Evolutionary conservation across 2,888 invertebrate species (phyloP).

Genomic region (Microplitis manilae): DNA sequence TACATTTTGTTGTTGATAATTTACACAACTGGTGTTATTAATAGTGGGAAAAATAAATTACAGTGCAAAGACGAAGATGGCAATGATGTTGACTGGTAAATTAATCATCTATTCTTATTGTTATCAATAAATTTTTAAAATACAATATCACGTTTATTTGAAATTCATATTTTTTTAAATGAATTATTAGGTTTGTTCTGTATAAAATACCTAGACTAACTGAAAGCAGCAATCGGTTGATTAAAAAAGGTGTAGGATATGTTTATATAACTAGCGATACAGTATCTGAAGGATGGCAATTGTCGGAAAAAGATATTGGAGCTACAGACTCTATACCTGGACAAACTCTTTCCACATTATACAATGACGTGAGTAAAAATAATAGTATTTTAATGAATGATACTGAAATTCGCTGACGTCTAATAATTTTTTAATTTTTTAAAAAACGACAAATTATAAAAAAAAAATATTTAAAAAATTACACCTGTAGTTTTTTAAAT

Average conservation of each 20-base stretch:
- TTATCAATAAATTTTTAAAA: background rate
- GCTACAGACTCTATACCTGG: conserved; percentile 79
- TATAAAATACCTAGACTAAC: conserved; percentile 85
- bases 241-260: conserved; percentile 79
- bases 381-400: background rate
- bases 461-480: too few relatives aligned
- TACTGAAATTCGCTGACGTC: too few relatives aligned
- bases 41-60: conserved; percentile 33
- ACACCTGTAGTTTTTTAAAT: too few relatives aligned
- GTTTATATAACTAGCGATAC: conserved; percentile 79
- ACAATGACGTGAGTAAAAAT: conserved; percentile 66
- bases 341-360: conserved; percentile 77
- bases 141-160: too few relatives aligned
- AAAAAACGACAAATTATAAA: too few relatives aligned
- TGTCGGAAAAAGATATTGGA: conserved; percentile 78
- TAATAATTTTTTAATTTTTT: too few relatives aligned
- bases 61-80: conserved; percentile 77
- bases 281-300: conserved; percentile 77
- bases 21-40: conserved; percentile 54
- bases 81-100: conserved; percentile 81
- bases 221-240: conserved; percentile 72
- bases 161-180: too few relatives aligned
- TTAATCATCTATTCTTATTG: background rate
- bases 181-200: conserved; percentile 81
- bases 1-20: background rate